Evolutionary conservation across 2,797 vertebrate species (phyloP).

Genomic region (Hippopotamyrus pictus): DNA sequence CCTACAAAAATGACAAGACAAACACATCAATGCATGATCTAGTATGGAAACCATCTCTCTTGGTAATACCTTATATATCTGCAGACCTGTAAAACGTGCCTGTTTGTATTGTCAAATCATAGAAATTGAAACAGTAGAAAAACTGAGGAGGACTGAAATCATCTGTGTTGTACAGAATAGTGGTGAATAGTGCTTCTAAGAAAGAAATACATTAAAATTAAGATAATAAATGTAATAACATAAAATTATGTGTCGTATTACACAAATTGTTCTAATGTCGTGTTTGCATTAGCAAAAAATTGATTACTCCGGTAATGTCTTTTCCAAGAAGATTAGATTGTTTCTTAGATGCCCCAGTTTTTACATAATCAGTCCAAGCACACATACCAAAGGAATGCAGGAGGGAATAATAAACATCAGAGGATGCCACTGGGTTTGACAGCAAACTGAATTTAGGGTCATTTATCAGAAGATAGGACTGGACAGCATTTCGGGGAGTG

Average conservation of each 20-base stretch:
- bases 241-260: background rate
- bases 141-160: background rate
- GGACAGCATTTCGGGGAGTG: background rate
- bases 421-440: background rate
- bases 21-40: background rate
- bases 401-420: background rate
- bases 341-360: background rate
- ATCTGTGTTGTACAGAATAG: background rate
- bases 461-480: background rate
- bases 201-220: background rate
- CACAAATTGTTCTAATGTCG: background rate
- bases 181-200: background rate
- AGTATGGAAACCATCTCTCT: background rate
- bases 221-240: background rate
- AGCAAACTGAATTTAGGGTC: background rate
- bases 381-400: too few species aligned
- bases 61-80: background rate
- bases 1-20: background rate
- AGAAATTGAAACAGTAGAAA: background rate
- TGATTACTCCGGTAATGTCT: background rate
- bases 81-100: background rate
- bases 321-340: background rate
- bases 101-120: background rate
- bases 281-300: background rate
- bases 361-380: background rate